These are phyloP conservation scores for Xiphorhynchus elegans DNA, from an alignment of 2,113 vertebrate genomes.

Conservation along the genomic window DNA sequence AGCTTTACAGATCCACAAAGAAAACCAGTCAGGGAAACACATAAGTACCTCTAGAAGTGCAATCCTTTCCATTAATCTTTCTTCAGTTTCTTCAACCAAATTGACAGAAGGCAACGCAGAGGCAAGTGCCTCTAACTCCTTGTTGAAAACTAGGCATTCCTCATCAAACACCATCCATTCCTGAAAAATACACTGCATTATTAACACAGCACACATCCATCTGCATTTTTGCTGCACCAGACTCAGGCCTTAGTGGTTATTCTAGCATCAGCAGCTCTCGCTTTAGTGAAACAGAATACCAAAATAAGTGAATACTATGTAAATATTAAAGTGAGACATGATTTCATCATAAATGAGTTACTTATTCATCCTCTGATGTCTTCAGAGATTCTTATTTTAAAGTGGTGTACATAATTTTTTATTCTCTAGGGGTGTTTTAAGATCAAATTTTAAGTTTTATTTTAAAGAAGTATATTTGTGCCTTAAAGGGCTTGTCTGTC, in stretches of 20 bases:
- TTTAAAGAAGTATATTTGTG: neutral
- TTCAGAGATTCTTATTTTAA: neutral
- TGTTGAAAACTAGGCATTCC: slow-evolving; percentile 69
- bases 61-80: slow-evolving; percentile 77
- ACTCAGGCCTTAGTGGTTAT: neutral
- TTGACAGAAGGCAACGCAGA: slow-evolving; percentile 75
- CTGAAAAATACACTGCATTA: slow-evolving; percentile 61
- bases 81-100: slow-evolving; percentile 80
- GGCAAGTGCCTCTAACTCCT: slow-evolving; percentile 76
- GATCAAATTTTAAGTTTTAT: neutral
- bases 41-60: slow-evolving; percentile 80
- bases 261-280: neutral
- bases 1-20: neutral
- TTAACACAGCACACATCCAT: neutral
- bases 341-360: neutral
- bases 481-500: neutral
- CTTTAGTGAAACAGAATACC: neutral
- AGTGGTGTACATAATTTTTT: neutral
- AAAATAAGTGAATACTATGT: neutral
- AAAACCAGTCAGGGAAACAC: neutral
- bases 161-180: slow-evolving; percentile 86
- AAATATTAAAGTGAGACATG: neutral
- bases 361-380: neutral
- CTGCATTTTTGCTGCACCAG: neutral
- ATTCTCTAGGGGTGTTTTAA: neutral